Percentiles rank a stretch among this genome's conserved stretches.
These are phyloP conservation scores for Cryptotermes secundus DNA, from an alignment of 1,140 invertebrate species.

Conservation along the genomic window DNA sequence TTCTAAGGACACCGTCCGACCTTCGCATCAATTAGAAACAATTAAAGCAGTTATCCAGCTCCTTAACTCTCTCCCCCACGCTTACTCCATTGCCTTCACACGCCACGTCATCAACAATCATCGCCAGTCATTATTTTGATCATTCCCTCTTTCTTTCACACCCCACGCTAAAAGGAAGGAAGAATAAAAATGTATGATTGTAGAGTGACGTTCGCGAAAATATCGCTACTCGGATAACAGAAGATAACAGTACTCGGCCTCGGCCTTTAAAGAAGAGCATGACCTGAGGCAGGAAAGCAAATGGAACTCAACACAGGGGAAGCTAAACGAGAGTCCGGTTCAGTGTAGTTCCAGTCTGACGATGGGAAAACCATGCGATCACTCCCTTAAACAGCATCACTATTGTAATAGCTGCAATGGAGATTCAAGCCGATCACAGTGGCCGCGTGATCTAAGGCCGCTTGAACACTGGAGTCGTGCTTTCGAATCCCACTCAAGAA, in stretches of 20 bases:
- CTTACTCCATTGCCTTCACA: neutral
- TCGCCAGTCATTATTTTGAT: neutral
- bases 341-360: too few species aligned
- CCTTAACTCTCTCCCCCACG: neutral
- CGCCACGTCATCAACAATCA: constrained; percentile 14
- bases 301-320: too few species aligned
- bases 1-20: neutral
- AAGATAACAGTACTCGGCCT: neutral
- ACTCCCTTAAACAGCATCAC: too few species aligned
- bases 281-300: neutral
- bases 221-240: too few species aligned
- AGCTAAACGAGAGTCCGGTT: too few species aligned
- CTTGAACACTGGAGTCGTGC: too few species aligned
- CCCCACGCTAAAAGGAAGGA: neutral
- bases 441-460: too few species aligned
- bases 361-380: too few species aligned
- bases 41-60: constrained; percentile 12
- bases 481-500: too few species aligned
- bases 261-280: neutral
- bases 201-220: neutral
- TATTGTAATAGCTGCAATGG: too few species aligned
- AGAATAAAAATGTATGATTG: neutral
- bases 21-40: constrained; percentile 16
- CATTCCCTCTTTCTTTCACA: neutral
- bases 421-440: too few species aligned